Evolutionary conservation across 2,797 vertebrate genomes (phyloP).

Genomic region (Propithecus perrieri): DNA sequence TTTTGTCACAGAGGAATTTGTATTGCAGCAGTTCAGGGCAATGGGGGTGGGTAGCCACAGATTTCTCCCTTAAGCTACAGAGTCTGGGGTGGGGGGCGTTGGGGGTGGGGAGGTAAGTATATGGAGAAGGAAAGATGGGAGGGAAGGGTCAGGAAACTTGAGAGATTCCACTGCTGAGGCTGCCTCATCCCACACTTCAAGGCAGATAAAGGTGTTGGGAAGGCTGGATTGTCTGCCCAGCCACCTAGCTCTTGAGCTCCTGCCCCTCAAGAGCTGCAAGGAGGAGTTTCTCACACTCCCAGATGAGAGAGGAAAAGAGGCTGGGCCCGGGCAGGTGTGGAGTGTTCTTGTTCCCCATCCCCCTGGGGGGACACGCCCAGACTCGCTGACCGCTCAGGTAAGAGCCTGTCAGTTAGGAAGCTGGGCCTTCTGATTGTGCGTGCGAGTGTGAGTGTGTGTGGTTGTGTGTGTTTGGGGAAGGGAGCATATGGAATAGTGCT

Average conservation of each 20-base stretch:
- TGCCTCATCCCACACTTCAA: neutral
- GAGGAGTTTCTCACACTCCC: conserved; percentile 16
- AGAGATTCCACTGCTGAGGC: neutral
- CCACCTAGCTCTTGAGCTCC: neutral
- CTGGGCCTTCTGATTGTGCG: neutral
- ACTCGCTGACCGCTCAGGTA: conserved; percentile 9
- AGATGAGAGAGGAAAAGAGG: neutral
- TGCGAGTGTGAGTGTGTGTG: neutral
- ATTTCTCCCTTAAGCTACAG: neutral
- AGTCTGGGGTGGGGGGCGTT: neutral
- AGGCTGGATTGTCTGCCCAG: neutral
- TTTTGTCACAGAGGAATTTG: conserved; percentile 56
- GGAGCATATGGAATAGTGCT: neutral
- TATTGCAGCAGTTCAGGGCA: neutral
- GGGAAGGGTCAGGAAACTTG: too few species aligned
- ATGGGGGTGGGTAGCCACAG: neutral
- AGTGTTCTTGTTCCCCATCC: neutral
- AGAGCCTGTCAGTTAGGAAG: neutral
- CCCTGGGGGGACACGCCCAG: neutral
- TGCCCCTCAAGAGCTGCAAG: neutral
- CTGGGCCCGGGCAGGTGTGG: conserved; percentile 35
- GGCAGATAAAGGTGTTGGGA: neutral
- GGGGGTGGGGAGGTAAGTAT: neutral
- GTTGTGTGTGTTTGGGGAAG: neutral
- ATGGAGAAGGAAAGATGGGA: neutral